Percentiles rank a stretch among this genome's conserved stretches.
Evolutionary conservation across 2,888 invertebrate species (phyloP).

Genomic region (Pristionchus mayeri): DNA sequence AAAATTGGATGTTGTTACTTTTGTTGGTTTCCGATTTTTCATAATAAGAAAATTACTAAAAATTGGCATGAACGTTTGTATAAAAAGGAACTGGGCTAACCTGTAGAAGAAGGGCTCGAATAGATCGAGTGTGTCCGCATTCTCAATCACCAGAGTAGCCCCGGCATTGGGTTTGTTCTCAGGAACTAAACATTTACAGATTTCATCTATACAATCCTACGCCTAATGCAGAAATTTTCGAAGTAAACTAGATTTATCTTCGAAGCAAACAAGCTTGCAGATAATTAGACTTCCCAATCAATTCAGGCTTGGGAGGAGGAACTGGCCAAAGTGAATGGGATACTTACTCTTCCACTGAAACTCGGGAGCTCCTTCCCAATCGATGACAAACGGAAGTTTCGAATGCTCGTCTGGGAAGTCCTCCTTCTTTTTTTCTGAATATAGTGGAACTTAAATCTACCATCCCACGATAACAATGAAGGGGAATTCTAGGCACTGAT

Average conservation of each 20-base stretch:
- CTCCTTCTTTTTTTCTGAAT: constrained; percentile 38
- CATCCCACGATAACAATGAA: neutral
- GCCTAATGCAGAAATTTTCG: neutral
- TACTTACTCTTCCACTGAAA: constrained; percentile 66
- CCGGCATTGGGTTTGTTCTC: constrained; percentile 34
- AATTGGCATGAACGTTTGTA: too few relatives aligned
- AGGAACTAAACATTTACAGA: constrained; percentile 50
- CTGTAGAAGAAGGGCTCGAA: constrained; percentile 62
- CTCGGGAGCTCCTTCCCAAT: constrained; percentile 66
- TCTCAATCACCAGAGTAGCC: constrained; percentile 57
- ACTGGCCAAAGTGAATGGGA: neutral
- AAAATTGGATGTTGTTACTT: too few relatives aligned
- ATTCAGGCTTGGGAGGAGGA: neutral
- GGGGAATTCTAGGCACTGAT: too few relatives aligned
- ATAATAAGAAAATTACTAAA: too few relatives aligned
- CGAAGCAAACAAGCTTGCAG: too few relatives aligned
- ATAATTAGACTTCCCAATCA: too few relatives aligned
- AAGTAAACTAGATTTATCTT: too few relatives aligned
- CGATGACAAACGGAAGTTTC: constrained; percentile 54
- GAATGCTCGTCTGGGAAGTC: constrained; percentile 39
- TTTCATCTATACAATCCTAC: neutral
- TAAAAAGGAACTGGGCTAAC: too few relatives aligned
- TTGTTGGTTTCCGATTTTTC: too few relatives aligned
- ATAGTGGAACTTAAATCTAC: neutral
- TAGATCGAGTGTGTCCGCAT: constrained; percentile 57